Percentiles rank a stretch among this genome's conserved stretches.
These are phyloP conservation scores for Mellilla xanthometata DNA, from an alignment of 2,888 invertebrate species.

Conservation along the genomic window DNA sequence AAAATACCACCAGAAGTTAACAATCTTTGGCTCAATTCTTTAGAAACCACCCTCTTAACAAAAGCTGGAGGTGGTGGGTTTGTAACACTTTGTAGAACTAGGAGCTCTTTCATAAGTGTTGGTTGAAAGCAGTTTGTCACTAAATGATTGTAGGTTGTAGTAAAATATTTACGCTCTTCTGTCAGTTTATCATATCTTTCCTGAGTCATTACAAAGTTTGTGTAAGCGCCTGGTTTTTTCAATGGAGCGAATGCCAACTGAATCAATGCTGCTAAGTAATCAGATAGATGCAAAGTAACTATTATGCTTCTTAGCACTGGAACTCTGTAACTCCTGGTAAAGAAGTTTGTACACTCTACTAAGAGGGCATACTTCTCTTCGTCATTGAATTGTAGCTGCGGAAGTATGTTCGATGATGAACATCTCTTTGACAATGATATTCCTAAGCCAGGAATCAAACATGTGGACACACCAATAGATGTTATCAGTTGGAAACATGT, in stretches of 20 bases:
- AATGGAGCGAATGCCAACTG: slow-evolving; percentile 87
- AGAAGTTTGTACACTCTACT: slow-evolving; percentile 70
- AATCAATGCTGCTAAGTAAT: slow-evolving; percentile 85
- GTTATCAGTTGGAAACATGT: slow-evolving; percentile 84
- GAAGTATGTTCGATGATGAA: slow-evolving; percentile 50
- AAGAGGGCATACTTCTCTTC: slow-evolving; percentile 78
- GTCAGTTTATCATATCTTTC: slow-evolving; percentile 77
- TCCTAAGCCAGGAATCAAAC: slow-evolving; percentile 86
- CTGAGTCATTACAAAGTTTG: slow-evolving; percentile 77
- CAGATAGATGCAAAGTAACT: slow-evolving; percentile 79
- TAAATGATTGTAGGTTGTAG: slow-evolving; percentile 72
- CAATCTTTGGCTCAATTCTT: slow-evolving; percentile 83
- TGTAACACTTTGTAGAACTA: slow-evolving; percentile 83
- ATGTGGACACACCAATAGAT: slow-evolving; percentile 85
- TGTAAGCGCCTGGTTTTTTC: slow-evolving; percentile 78
- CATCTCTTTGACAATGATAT: slow-evolving; percentile 72
- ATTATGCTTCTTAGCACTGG: slow-evolving; percentile 81
- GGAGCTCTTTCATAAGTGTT: slow-evolving; percentile 86
- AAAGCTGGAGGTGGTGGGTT: slow-evolving; percentile 82
- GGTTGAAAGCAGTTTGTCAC: slow-evolving; percentile 82
- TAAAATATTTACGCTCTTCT: slow-evolving; percentile 76
- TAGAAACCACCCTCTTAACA: slow-evolving; percentile 84
- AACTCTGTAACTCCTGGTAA: slow-evolving; percentile 70
- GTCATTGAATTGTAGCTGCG: slow-evolving; percentile 59
- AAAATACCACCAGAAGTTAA: slow-evolving; percentile 84